Percentiles rank a stretch among this genome's conserved stretches.
These are phyloP conservation scores for Cantharis rustica DNA, from an alignment of 2,888 invertebrate species.

Conservation along the genomic window DNA sequence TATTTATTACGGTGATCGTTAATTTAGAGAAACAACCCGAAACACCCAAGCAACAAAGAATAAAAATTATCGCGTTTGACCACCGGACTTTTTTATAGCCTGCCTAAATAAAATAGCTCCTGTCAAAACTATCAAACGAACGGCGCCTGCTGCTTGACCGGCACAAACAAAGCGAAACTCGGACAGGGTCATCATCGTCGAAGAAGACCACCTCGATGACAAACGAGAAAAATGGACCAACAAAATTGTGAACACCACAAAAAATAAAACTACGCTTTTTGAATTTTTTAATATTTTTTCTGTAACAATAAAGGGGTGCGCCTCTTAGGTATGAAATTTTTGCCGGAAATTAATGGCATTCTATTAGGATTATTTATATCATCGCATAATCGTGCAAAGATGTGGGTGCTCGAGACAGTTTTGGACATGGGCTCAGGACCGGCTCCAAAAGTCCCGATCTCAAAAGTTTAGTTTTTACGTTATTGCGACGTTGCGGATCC, in stretches of 20 bases:
- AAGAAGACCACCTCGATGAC: slow-evolving; percentile 17
- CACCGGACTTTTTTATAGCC: slow-evolving; percentile 8
- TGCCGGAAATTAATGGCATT: not conserved
- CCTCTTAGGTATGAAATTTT: not conserved
- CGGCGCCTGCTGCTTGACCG: slow-evolving; percentile 14
- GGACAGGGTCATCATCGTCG: slow-evolving; percentile 11
- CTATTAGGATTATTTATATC: not conserved
- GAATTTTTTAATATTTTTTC: not conserved
- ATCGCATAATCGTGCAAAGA: not conserved
- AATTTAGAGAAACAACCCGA: slow-evolving; percentile 9
- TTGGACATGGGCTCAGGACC: not conserved
- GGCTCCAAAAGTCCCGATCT: not conserved
- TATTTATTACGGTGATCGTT: slow-evolving; percentile 3
- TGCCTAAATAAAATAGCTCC: slow-evolving; percentile 7
- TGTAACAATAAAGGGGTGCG: not conserved
- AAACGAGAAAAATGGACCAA: slow-evolving; percentile 8
- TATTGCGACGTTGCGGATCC: not conserved
- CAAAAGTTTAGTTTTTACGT: not conserved
- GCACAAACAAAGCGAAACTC: slow-evolving; percentile 7
- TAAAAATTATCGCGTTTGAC: slow-evolving; percentile 6
- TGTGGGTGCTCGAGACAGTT: not conserved
- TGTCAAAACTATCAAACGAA: slow-evolving; percentile 20
- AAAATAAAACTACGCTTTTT: not conserved
- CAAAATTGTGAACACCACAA: not conserved
- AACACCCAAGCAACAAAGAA: slow-evolving; percentile 11